Evolutionary conservation across 2,888 invertebrate species (phyloP).

Genomic region (Endomychus coccineus): DNA sequence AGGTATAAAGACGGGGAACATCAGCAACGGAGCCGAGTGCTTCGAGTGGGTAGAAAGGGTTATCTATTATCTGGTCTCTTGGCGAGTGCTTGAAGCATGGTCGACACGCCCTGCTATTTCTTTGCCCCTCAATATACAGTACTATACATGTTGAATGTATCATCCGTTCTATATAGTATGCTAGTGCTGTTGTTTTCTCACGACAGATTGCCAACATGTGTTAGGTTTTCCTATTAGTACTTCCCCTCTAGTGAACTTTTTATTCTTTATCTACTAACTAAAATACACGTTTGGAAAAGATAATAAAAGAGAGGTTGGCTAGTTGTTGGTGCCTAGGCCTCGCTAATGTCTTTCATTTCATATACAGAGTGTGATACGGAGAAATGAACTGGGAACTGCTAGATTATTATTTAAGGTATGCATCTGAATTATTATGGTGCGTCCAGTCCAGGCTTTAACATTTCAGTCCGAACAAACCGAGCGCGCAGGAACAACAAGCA

Average conservation of each 20-base stretch:
- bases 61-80: slow-evolving; percentile 34
- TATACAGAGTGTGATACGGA: too few species aligned
- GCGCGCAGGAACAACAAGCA: too few species aligned
- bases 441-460: too few species aligned
- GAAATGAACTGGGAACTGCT: too few species aligned
- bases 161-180: slow-evolving; percentile 1
- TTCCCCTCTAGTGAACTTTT: neutral
- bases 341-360: too few species aligned
- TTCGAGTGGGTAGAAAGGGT: slow-evolving; percentile 27
- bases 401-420: too few species aligned
- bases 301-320: too few species aligned
- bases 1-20: too few species aligned
- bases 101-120: slow-evolving; percentile 26
- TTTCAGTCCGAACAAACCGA: too few species aligned
- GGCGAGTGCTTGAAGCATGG: slow-evolving; percentile 24
- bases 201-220: slow-evolving; percentile 3
- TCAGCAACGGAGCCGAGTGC: neutral
- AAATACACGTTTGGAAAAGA: slow-evolving; percentile 1
- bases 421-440: too few species aligned
- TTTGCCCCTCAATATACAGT: slow-evolving; percentile 1
- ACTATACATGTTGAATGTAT: neutral
- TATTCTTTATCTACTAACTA: neutral
- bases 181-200: slow-evolving; percentile 3
- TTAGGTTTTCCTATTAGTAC: slow-evolving; percentile 4
- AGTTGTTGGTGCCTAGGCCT: too few species aligned